These are phyloP conservation scores for Orientallactaga sibirica DNA, from an alignment of 2,797 vertebrate species.

Conservation along the genomic window DNA sequence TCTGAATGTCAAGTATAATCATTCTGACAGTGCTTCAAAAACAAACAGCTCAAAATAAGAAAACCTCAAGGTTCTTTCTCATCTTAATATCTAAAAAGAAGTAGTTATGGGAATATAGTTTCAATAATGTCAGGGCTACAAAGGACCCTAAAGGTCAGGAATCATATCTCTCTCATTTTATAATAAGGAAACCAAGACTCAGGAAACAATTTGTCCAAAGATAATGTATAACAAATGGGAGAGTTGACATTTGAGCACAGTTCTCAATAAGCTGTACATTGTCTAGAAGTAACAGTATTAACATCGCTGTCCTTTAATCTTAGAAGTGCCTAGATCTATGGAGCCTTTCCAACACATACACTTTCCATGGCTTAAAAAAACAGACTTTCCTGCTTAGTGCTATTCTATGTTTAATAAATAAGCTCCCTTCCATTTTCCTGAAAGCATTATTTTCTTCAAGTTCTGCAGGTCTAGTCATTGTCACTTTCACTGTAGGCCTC, in stretches of 20 bases:
- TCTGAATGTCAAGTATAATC: background rate
- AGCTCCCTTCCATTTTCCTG: background rate
- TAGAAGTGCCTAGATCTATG: background rate
- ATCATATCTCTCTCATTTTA: background rate
- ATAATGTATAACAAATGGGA: background rate
- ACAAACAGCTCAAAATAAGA: slow-evolving; percentile 20
- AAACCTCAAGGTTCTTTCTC: background rate
- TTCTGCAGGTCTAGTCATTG: background rate
- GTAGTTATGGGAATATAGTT: background rate
- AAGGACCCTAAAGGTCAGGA: background rate
- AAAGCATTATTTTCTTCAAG: slow-evolving; percentile 12
- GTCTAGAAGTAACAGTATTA: background rate
- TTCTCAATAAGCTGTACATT: background rate
- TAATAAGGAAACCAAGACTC: slow-evolving; percentile 13
- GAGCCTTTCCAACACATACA: background rate
- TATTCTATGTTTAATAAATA: background rate
- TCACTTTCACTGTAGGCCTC: background rate
- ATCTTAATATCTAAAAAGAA: background rate
- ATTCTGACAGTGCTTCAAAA: slow-evolving; percentile 43
- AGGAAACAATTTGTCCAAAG: background rate
- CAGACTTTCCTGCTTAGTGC: background rate
- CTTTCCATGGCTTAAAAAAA: background rate
- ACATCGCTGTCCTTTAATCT: background rate
- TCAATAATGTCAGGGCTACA: slow-evolving; percentile 7
- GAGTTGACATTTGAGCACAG: background rate